phyloP scores from a whole-genome alignment of 2,797 vertebrate genomes.

The Rhincodon typus region DNA sequence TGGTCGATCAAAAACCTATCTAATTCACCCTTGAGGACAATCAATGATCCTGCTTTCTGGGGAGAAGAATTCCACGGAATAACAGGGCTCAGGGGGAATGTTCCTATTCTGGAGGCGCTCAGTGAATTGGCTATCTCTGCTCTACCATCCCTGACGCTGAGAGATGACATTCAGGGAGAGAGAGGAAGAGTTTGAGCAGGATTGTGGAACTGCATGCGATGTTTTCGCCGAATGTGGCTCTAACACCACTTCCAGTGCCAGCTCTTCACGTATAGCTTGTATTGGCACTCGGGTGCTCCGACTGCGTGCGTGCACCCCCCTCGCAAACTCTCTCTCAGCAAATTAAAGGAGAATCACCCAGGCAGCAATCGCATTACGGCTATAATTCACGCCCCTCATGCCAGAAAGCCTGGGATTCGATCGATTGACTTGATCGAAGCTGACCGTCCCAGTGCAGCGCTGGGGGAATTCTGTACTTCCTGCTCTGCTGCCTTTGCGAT shows the following conservation, averaged over 20 bases:
- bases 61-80: too few relatives aligned
- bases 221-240: neutral
- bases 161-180: neutral
- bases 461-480: neutral
- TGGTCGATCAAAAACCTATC: too few relatives aligned
- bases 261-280: neutral
- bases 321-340: neutral
- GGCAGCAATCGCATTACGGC: too few relatives aligned
- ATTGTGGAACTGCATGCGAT: neutral
- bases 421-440: too few relatives aligned
- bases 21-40: too few relatives aligned
- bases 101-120: too few relatives aligned
- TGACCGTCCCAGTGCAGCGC: too few relatives aligned
- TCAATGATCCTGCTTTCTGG: too few relatives aligned
- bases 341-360: neutral
- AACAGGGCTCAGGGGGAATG: too few relatives aligned
- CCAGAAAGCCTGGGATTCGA: too few relatives aligned
- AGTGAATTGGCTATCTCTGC: neutral
- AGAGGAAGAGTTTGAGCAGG: neutral
- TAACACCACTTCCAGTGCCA: neutral
- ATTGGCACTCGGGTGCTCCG: neutral
- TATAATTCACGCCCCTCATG: too few relatives aligned
- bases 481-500: too few relatives aligned
- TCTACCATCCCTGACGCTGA: neutral
- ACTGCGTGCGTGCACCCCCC: neutral